Evolutionary conservation across 2,888 invertebrate genomes (phyloP).

Genomic region (Omphaloscelis lunosa): DNA sequence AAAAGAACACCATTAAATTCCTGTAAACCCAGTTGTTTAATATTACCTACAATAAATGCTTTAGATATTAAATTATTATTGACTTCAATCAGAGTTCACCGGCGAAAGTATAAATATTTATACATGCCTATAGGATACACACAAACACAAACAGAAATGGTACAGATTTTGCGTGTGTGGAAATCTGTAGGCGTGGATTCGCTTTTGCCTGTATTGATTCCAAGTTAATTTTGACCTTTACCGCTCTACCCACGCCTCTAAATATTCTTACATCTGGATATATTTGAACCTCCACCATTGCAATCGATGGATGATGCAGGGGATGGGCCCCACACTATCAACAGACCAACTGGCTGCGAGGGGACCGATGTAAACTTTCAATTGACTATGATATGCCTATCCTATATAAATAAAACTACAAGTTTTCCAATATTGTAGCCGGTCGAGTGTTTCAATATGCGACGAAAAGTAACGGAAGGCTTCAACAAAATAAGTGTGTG

Average conservation of each 20-base stretch:
- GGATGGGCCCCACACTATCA: background rate
- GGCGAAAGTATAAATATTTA: background rate
- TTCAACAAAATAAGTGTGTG: background rate
- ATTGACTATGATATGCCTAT: background rate
- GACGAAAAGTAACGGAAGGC: background rate
- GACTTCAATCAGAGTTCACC: background rate
- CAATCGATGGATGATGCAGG: background rate
- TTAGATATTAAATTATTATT: background rate
- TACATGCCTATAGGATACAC: background rate
- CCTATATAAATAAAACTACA: background rate
- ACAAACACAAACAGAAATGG: background rate
- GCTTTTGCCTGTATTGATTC: background rate
- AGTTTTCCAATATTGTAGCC: conserved; percentile 36
- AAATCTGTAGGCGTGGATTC: background rate
- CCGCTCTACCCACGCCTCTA: background rate
- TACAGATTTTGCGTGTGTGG: background rate
- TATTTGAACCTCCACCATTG: background rate
- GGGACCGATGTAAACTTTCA: conserved; percentile 11
- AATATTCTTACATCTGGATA: background rate
- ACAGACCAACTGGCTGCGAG: background rate
- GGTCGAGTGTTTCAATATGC: conserved; percentile 15
- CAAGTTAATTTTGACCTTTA: background rate
- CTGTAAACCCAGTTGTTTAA: background rate
- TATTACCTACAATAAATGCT: background rate
- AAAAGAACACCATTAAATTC: background rate